A percentile compares a stretch with the other conserved stretches of the same genome.
Evolutionary conservation across 2,797 vertebrate genomes (phyloP).

Genomic region (Cynodonichthys magdalenae): DNA sequence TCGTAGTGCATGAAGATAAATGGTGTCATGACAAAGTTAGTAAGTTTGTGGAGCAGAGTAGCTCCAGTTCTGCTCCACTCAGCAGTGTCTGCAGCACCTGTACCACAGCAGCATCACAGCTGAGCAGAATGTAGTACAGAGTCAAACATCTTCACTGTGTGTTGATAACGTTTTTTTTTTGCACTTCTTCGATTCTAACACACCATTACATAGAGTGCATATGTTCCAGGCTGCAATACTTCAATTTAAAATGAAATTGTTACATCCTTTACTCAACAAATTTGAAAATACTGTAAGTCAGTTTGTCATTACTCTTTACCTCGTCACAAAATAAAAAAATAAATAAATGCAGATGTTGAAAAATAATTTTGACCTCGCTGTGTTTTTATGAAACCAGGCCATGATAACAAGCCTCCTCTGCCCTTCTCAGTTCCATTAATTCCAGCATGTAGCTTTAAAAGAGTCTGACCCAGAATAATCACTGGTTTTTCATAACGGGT

Average conservation of each 20-base stretch:
- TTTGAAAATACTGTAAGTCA: too few relatives aligned
- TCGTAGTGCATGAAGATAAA: not conserved
- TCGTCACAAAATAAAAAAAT: too few relatives aligned
- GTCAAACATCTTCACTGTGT: too few relatives aligned
- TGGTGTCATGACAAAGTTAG: not conserved
- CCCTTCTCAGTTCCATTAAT: slow-evolving; percentile 62
- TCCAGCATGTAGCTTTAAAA: slow-evolving; percentile 71
- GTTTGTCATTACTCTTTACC: too few relatives aligned
- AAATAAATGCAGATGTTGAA: slow-evolving; percentile 10
- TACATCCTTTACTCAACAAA: too few relatives aligned
- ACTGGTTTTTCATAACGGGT: slow-evolving; percentile 65
- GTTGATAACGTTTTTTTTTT: too few relatives aligned
- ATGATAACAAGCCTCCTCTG: slow-evolving; percentile 46
- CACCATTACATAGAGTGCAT: too few relatives aligned
- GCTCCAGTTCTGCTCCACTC: not conserved
- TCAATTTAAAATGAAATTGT: too few relatives aligned
- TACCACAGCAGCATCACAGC: not conserved
- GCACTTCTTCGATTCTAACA: too few relatives aligned
- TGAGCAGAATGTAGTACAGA: not conserved
- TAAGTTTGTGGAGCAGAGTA: not conserved
- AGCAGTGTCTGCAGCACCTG: too few relatives aligned
- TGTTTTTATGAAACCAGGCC: slow-evolving; percentile 50
- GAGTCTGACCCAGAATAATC: slow-evolving; percentile 76
- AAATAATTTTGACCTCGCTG: slow-evolving; percentile 36
- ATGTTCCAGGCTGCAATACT: too few relatives aligned